Conservation (phyloP, 1,140 invertebrate species). For the Neoseiulus cucumeris region DNA sequence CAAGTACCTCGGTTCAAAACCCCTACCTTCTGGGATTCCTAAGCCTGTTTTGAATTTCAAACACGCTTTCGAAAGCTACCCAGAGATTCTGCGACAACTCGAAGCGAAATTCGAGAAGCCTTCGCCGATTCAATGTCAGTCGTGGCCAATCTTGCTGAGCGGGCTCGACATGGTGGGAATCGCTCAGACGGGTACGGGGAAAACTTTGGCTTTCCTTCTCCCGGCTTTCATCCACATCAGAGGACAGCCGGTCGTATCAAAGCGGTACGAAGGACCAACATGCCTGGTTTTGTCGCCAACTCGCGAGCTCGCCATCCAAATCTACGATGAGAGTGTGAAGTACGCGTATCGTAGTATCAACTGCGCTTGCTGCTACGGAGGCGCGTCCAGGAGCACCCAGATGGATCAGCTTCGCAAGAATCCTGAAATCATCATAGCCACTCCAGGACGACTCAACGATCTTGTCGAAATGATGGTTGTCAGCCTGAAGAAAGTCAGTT, state of each 20-base stretch:
- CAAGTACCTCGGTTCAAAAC: neutral
- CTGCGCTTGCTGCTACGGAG: constrained; percentile 54
- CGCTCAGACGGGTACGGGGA: constrained; percentile 47
- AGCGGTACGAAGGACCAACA: constrained; percentile 50
- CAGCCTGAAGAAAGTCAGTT: constrained; percentile 52
- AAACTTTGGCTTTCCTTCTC: constrained; percentile 71
- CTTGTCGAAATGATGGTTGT: constrained; percentile 39
- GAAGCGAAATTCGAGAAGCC: constrained; percentile 19
- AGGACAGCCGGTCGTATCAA: constrained; percentile 38
- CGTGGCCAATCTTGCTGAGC: constrained; percentile 32
- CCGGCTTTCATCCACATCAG: constrained; percentile 77
- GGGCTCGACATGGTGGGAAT: constrained; percentile 33
- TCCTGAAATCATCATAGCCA: constrained; percentile 70
- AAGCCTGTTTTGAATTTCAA: neutral
- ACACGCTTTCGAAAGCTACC: neutral
- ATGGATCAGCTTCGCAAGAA: constrained; percentile 43
- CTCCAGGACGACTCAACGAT: constrained; percentile 68
- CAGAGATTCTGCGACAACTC: neutral
- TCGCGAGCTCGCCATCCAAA: constrained; percentile 70
- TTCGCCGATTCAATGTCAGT: constrained; percentile 28
- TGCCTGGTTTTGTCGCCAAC: constrained; percentile 72
- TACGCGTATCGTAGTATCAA: constrained; percentile 61
- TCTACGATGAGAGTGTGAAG: constrained; percentile 66
- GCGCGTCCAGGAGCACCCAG: constrained; percentile 52
- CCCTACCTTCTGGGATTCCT: neutral